Percentiles rank a stretch among this genome's conserved stretches.
These are phyloP conservation scores for Microtus oregoni DNA, from an alignment of 2,113 vertebrate genomes.

Conservation along the genomic window DNA sequence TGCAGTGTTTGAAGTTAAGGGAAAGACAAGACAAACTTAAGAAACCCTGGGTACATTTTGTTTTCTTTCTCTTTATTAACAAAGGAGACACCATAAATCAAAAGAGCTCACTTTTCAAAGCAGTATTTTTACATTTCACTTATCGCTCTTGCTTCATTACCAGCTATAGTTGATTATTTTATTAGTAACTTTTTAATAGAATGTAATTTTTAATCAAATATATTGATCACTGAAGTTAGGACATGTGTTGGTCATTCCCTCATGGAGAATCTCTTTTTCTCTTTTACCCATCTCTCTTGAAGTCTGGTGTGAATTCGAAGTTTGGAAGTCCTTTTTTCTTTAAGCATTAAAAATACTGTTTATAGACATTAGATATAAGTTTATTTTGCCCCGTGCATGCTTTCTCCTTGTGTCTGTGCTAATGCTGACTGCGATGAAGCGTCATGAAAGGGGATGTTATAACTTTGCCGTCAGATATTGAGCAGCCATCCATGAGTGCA, in stretches of 20 bases:
- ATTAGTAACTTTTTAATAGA: not conserved
- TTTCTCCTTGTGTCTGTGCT: not conserved
- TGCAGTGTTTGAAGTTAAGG: constrained; percentile 43
- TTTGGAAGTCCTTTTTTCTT: not conserved
- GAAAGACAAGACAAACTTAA: constrained; percentile 18
- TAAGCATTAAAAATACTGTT: not conserved
- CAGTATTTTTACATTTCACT: not conserved
- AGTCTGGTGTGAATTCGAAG: constrained; percentile 47
- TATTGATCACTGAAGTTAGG: constrained; percentile 73
- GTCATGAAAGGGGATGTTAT: not conserved
- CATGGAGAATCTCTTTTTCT: constrained; percentile 64
- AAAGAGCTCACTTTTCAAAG: constrained; percentile 50
- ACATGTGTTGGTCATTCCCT: constrained; percentile 71
- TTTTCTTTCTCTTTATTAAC: not conserved
- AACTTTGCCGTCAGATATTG: constrained; percentile 67
- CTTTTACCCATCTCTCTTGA: not conserved
- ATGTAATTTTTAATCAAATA: constrained; percentile 80
- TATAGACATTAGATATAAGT: not conserved
- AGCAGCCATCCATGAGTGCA: not conserved
- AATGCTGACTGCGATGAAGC: not conserved
- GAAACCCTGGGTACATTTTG: not conserved
- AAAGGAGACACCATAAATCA: not conserved
- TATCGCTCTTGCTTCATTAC: constrained; percentile 44
- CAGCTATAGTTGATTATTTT: constrained; percentile 63
- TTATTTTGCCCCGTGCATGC: not conserved